These are phyloP conservation scores for Ostrea edulis DNA, from an alignment of 1,140 invertebrate species.

Conservation along the genomic window DNA sequence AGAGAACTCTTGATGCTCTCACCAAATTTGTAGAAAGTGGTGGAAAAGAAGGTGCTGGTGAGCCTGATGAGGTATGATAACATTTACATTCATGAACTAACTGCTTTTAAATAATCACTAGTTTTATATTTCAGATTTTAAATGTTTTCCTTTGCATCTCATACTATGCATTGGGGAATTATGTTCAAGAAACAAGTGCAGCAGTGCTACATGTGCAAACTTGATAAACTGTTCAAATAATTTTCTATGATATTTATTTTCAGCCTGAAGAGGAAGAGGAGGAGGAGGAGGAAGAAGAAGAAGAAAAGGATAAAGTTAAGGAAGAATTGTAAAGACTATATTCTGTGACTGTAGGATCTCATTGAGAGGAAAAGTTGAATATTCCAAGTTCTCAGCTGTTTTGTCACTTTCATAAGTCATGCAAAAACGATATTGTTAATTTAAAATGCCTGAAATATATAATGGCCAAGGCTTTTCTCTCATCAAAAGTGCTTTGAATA, in stretches of 20 bases:
- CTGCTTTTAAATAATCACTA: too few relatives aligned
- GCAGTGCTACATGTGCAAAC: too few relatives aligned
- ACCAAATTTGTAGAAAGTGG: constrained; percentile 89
- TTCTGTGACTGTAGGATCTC: constrained; percentile 38
- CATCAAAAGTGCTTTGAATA: not conserved
- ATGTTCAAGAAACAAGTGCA: too few relatives aligned
- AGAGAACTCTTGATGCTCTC: constrained; percentile 95
- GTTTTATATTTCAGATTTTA: too few relatives aligned
- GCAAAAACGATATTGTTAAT: not conserved
- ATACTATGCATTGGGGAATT: too few relatives aligned
- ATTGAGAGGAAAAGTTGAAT: constrained; percentile 13
- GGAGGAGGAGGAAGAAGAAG: constrained; percentile 72
- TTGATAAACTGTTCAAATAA: too few relatives aligned
- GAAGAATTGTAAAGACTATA: constrained; percentile 58
- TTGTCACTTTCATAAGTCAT: not conserved
- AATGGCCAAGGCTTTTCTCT: not conserved
- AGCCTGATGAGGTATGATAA: constrained; percentile 58
- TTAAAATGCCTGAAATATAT: not conserved
- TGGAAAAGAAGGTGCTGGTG: constrained; percentile 73
- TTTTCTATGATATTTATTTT: constrained; percentile 39
- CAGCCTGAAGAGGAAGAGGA: constrained; percentile 69
- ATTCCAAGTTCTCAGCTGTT: not conserved
- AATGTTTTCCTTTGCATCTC: too few relatives aligned
- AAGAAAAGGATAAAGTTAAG: constrained; percentile 62
- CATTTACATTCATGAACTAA: too few relatives aligned